Base-by-base conservation (phyloP, 1,140 invertebrate genomes). In the Bombus breviceps region DNA sequence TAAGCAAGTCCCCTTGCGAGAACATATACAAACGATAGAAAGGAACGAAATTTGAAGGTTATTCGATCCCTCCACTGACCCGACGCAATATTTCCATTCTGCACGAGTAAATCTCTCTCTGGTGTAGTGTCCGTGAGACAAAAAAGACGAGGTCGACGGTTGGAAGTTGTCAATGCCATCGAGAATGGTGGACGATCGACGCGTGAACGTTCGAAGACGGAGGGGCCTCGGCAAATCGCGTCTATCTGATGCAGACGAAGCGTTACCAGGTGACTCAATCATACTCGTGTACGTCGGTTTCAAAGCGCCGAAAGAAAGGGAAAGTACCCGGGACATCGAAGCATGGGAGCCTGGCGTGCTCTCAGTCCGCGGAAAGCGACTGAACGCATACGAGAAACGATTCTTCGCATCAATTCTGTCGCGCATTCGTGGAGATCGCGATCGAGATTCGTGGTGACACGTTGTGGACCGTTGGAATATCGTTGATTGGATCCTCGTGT, bases 231-330 rank as follows among this genome's bases (percentile, higher is more conserved):
- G 39, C 47, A 53, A 53, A 22, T 0, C 5, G 47, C 18, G 47
- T 53, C 47, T 57, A 85, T 91, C 86, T 86, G 86, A 41, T 32
- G 57, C n/a, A 57, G 83, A 9, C 74, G 73, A 72, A 53, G 53
- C 66, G 74, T 85, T 90, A 85, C 80, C 82, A 74, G 86, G 83
- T 89, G 89, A 89, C 83, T 91, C 79, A 86, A 91, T 69, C 37
- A 71, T 18, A 15, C 22, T 34, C 15, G 34, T 41, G 74, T 59
- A 86, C 72, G 72, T 59, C 47, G 82, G 72, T 86, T 82, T 72
- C 57, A 81, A 91, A 88, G 86, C 77, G 82, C 85, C 87, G 90
- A 93, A 94, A 93, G 93, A 94, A 94, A 94, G 93, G 93, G 93
- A 94, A 94, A 94, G 93, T 90, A 89, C 83, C 83, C 81, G 87